Base-by-base conservation (phyloP, 2,797 vertebrate genomes). In the Chloroceryle inda region DNA sequence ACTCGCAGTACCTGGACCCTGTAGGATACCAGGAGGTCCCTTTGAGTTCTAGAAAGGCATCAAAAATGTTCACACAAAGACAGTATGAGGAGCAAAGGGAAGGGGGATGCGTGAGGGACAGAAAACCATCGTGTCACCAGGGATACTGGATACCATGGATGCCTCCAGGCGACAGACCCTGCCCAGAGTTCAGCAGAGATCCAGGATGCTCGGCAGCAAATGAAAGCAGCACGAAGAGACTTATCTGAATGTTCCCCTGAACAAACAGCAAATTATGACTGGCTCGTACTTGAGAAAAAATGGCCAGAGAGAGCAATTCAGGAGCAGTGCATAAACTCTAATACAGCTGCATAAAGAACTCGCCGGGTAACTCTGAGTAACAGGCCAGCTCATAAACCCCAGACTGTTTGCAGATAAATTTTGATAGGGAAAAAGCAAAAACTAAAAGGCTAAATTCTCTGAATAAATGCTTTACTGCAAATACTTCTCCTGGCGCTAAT, bases 381-480 rank as follows among this genome's bases (percentile, higher is more conserved):
- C 45, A 66, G 71, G 16, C 75, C 49, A 85, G 35, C 68, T 61
- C 56, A 81, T 88, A 87, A 91, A 95, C 92, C 80, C 69, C 64
- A 55, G 64, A 31, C 53, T 72, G 31, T 94, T 91, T 94, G 58
- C 7, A 8, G 58, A 82, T 88, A 92, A 91, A 95, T 94, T 93
- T 80, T 86, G 63, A 50, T n/a, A 62, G 23, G n/a, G 61, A 92
- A 91, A 85, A 81, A 14, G 12, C 2, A 26, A 71, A 64, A 88
- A 83, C 56, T 15, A 77, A 62, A 74, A 76, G 22, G 8, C 33
- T 88, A 38, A 59, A 47, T 92, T 86, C 31, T 38, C 62, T 37
- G 23, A 94, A 67, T 81, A 92, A 76, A 94, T 90, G 62, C 56
- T 92, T 91, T 77, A 55, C 22, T 85, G 64, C n/a, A 92, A 85